These are phyloP conservation scores for Chionodraco myersi DNA, from an alignment of 2,113 vertebrate species.

Conservation along the genomic window DNA sequence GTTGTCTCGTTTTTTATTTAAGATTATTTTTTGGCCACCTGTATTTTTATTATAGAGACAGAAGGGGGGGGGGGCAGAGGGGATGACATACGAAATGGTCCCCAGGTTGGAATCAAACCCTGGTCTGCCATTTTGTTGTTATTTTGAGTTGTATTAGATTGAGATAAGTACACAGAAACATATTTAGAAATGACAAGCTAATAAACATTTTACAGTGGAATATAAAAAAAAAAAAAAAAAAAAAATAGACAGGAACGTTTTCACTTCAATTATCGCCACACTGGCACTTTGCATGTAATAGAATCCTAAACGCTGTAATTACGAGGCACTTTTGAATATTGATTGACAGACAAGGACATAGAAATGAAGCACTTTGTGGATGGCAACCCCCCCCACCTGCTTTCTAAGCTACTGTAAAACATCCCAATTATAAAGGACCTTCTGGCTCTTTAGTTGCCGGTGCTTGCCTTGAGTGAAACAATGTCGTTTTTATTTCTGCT, in stretches of 20 bases:
- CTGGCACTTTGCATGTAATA: conserved; percentile 68
- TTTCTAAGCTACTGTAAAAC: conserved; percentile 54
- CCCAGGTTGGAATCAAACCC: no score
- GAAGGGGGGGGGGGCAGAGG: no score
- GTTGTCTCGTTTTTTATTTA: conserved; percentile 21
- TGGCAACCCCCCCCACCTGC: conserved; percentile 25
- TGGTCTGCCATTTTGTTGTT: neutral
- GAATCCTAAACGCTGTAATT: conserved; percentile 66
- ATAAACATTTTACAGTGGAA: neutral
- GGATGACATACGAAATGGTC: no score
- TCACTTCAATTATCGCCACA: conserved; percentile 50
- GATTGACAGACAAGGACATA: conserved; percentile 65
- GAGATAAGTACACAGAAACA: conserved; percentile 14
- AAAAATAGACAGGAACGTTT: conserved; percentile 41
- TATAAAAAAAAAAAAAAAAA: conserved; percentile 9
- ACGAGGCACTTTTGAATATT: conserved; percentile 73
- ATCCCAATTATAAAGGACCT: conserved; percentile 75
- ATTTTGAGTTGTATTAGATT: conserved; percentile 15
- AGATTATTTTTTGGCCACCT: no score
- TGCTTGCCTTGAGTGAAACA: conserved; percentile 55
- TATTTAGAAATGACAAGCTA: conserved; percentile 6
- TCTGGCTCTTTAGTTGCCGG: conserved; percentile 65
- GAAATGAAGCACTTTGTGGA: conserved; percentile 68
- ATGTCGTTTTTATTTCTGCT: conserved; percentile 72
- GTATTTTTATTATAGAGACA: no score